Conservation (phyloP, 2,113 vertebrate genomes). For the Elaphurus davidianus region DNA sequence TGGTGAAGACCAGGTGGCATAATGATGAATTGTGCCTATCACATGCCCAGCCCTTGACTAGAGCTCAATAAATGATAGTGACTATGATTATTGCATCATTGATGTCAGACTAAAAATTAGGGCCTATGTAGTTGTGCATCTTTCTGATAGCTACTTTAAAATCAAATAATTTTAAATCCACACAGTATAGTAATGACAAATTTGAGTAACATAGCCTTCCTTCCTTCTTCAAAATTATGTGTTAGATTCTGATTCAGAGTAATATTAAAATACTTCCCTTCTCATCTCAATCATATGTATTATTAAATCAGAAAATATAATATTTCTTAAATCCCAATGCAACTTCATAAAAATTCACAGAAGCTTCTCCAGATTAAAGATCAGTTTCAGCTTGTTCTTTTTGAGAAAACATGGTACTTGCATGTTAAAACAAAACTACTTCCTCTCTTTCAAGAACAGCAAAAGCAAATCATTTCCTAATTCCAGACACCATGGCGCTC, state of each 20-base stretch:
- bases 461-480: conserved; percentile 35
- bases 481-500: conserved; percentile 54
- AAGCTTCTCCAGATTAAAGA: not conserved
- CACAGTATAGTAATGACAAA: not conserved
- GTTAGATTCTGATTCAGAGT: conserved; percentile 11
- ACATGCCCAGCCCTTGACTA: not conserved
- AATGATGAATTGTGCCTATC: not conserved
- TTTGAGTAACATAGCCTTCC: not conserved
- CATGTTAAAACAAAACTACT: conserved; percentile 36
- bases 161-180: not conserved
- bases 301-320: conserved; percentile 18
- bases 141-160: not conserved
- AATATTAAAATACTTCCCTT: not conserved
- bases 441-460: conserved; percentile 38
- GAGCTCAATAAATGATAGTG: not conserved
- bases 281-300: not conserved
- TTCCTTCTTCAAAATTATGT: not conserved
- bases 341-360: conserved; percentile 1
- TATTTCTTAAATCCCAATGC: conserved; percentile 1
- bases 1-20: not conserved
- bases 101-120: not conserved
- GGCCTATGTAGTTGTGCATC: not conserved
- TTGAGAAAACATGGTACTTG: not conserved
- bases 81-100: not conserved
- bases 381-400: not conserved